These are phyloP conservation scores for Enteromius afrohamiltoni DNA, from an alignment of 2,797 vertebrate genomes.

Conservation along the genomic window DNA sequence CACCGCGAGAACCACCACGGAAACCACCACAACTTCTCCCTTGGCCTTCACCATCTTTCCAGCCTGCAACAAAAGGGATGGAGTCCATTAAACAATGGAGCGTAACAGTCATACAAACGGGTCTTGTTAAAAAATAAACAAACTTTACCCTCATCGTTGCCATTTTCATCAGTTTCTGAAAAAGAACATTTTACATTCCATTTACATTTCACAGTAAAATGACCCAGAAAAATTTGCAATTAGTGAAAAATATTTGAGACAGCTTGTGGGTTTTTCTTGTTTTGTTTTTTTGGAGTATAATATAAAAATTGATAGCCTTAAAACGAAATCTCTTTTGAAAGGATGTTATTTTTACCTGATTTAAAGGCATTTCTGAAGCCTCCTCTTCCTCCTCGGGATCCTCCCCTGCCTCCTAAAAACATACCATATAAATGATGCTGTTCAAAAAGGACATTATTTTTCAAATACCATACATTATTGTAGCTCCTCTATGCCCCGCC, in stretches of 20 bases:
- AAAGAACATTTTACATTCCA: background rate
- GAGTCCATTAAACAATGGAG: background rate
- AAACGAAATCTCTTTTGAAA: background rate
- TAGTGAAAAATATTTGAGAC: too few species aligned
- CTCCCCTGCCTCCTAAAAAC: slow-evolving; percentile 33
- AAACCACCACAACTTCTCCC: slow-evolving; percentile 57
- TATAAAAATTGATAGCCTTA: background rate
- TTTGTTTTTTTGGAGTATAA: too few species aligned
- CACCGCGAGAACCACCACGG: slow-evolving; percentile 38
- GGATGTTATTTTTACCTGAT: slow-evolving; percentile 38
- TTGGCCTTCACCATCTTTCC: slow-evolving; percentile 37
- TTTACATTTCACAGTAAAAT: too few species aligned
- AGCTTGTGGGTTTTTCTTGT: too few species aligned
- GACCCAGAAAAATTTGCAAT: too few species aligned
- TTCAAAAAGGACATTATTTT: too few species aligned
- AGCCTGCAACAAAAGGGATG: slow-evolving; percentile 10
- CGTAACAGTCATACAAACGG: background rate
- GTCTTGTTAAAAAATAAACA: background rate
- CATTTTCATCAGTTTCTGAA: slow-evolving; percentile 42
- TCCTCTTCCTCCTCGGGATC: slow-evolving; percentile 42
- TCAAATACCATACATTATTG: too few species aligned
- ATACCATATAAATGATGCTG: background rate
- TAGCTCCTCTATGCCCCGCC: too few species aligned
- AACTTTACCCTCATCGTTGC: slow-evolving; percentile 11
- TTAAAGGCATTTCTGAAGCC: slow-evolving; percentile 41